These are phyloP conservation scores for Dysidea cf. avara DNA, from an alignment of 37 sponge, comb jelly and placozoan species.

Conservation along the genomic window DNA sequence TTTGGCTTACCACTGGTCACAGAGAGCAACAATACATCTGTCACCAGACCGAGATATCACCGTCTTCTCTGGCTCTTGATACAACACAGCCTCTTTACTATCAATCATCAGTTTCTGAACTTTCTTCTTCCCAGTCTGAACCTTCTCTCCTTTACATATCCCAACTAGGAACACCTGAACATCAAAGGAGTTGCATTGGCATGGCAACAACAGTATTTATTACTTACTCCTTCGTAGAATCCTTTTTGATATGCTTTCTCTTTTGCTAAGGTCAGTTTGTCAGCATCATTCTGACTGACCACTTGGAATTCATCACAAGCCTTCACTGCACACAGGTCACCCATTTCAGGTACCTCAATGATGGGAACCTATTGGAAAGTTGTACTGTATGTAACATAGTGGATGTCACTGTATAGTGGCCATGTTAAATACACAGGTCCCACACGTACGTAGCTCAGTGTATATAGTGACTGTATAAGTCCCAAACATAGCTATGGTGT, in stretches of 20 bases:
- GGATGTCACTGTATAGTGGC: neutral
- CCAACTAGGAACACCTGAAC: constrained; percentile 83
- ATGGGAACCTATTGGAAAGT: constrained; percentile 75
- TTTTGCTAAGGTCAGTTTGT: constrained; percentile 89
- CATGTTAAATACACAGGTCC: constrained; percentile 95
- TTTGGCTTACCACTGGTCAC: constrained; percentile 94
- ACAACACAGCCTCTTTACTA: constrained; percentile 79
- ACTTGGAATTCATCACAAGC: constrained; percentile 93
- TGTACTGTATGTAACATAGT: neutral
- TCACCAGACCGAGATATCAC: constrained; percentile 98
- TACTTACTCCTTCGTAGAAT: constrained; percentile 95
- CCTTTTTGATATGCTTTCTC: constrained; percentile 93
- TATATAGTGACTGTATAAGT: constrained; percentile 77
- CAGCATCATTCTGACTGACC: constrained; percentile 89
- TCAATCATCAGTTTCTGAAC: constrained; percentile 82
- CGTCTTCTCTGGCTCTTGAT: constrained; percentile 93
- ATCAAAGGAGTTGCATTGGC: neutral
- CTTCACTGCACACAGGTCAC: constrained; percentile 81
- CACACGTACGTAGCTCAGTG: constrained; percentile 83
- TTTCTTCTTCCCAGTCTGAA: constrained; percentile 89
- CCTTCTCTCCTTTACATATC: constrained; percentile 77
- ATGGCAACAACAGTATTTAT: too few relatives aligned
- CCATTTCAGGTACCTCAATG: constrained; percentile 87
- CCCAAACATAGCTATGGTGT: neutral
- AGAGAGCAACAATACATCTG: constrained; percentile 93